These are phyloP conservation scores for Chionis minor DNA, from an alignment of 2,113 vertebrate genomes.

Conservation along the genomic window DNA sequence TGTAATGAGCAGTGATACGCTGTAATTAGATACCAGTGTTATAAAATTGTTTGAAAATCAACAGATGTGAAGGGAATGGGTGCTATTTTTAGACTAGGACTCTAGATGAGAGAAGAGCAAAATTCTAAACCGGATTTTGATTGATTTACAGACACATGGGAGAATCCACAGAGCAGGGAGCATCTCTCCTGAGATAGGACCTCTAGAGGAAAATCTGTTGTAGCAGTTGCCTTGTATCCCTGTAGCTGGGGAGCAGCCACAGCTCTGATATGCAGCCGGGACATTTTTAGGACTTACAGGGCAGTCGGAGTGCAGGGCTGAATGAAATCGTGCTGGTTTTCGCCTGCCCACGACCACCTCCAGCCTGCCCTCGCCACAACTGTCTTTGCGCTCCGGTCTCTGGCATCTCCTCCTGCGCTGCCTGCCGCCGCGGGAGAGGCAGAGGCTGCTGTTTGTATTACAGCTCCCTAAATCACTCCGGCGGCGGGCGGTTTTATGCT, in stretches of 20 bases:
- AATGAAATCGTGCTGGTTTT: neutral
- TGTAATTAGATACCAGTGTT: neutral
- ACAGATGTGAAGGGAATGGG: neutral
- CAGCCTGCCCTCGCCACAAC: neutral
- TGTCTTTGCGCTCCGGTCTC: neutral
- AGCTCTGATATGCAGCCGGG: neutral
- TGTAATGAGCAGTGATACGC: neutral
- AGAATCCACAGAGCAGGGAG: neutral
- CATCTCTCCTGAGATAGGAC: neutral
- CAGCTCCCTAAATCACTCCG: neutral
- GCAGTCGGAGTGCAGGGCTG: neutral
- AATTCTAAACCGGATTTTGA: neutral
- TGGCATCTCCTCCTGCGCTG: neutral
- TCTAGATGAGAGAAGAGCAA: neutral
- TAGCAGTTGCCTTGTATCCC: neutral
- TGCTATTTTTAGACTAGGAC: neutral
- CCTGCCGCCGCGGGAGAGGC: neutral
- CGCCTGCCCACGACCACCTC: neutral
- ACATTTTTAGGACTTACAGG: neutral
- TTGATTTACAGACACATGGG: neutral
- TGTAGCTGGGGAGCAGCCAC: neutral
- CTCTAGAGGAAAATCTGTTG: neutral
- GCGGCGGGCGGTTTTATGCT: accelerated
- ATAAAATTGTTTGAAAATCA: neutral
- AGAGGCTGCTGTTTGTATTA: neutral